Evolutionary conservation across 2,888 invertebrate genomes (phyloP).

Genomic region (Diloba caeruleocephala): DNA sequence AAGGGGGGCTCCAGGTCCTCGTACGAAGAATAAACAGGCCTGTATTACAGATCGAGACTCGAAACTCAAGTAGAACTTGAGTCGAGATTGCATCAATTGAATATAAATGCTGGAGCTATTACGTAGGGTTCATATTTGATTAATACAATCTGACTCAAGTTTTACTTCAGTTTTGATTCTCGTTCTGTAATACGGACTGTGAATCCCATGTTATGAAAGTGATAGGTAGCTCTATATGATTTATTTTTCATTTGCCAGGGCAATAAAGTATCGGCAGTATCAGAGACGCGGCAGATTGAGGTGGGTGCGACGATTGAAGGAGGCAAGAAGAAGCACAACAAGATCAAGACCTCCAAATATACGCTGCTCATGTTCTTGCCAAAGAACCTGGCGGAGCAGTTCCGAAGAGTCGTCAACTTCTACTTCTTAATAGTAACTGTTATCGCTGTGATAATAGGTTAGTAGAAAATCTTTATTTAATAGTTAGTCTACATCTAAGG

Average conservation of each 20-base stretch:
- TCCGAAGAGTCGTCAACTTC: slow-evolving; percentile 94
- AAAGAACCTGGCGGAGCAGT: slow-evolving; percentile 95
- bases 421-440: slow-evolving; percentile 94
- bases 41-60: too few relatives aligned
- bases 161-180: too few relatives aligned
- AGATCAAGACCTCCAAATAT: slow-evolving; percentile 92
- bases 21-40: too few relatives aligned
- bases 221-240: not conserved
- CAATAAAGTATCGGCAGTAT: slow-evolving; percentile 88
- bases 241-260: slow-evolving; percentile 76
- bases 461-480: slow-evolving; percentile 68
- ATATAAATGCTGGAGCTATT: too few relatives aligned
- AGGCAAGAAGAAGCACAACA: slow-evolving; percentile 83
- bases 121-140: too few relatives aligned
- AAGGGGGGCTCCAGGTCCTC: too few relatives aligned
- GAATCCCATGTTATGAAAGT: too few relatives aligned
- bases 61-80: too few relatives aligned
- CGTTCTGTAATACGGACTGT: too few relatives aligned
- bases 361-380: slow-evolving; percentile 94
- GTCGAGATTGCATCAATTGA: too few relatives aligned
- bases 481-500: too few relatives aligned
- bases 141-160: too few relatives aligned
- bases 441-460: slow-evolving; percentile 91
- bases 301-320: slow-evolving; percentile 85
- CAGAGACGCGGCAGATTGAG: slow-evolving; percentile 90